Base-by-base conservation (phyloP, 2,888 invertebrate genomes). In the Cantharis nigra region DNA sequence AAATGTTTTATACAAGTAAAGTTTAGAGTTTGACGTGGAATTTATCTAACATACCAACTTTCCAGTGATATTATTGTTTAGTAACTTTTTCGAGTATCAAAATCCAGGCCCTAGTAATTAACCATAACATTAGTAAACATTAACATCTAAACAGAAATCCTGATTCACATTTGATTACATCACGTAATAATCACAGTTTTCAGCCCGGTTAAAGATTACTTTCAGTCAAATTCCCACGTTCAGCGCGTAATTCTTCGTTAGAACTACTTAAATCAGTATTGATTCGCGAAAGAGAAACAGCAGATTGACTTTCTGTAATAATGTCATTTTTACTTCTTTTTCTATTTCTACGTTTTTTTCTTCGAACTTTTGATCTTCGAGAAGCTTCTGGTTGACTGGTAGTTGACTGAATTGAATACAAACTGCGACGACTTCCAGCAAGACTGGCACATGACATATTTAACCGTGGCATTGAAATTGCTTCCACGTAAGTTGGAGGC, bases 401-500 rank as follows among this genome's bases (percentile, higher is more conserved):
- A 28, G 23, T 26, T 11, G 72, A 72, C 13, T 77, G 76, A n/a
- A 79, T 49, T 65, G 77, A 77, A 73, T 76, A 78, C 26, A 87
- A 76, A 75, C 87, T 87, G 67, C 84, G 85, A 70, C 85, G 78
- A 79, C 88, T 88, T 64, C 86, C 87, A n/a, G 85, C 83, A 71
- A 88, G 81, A 79, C 86, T 87, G 82, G 91, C 91, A 83, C 90
- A 91, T 0, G 93, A 93, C 3, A 90, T 87, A 82, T 92, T 92
- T 63, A 94, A 83, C 84, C 93, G 92, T 1, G 94, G 94, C 92
- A 95, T 93, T 18, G 92, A 90, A 75, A 95, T 89, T 33, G 95
- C 95, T 88, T 95, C 95, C 83, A 92, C 93, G 83, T 95, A 95
- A 3, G 93, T 93, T 0, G 95, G 95, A 62, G 95, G 93, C 76